phyloP scores from a whole-genome alignment of 2,888 invertebrate genomes.

The Phengaris arion region DNA sequence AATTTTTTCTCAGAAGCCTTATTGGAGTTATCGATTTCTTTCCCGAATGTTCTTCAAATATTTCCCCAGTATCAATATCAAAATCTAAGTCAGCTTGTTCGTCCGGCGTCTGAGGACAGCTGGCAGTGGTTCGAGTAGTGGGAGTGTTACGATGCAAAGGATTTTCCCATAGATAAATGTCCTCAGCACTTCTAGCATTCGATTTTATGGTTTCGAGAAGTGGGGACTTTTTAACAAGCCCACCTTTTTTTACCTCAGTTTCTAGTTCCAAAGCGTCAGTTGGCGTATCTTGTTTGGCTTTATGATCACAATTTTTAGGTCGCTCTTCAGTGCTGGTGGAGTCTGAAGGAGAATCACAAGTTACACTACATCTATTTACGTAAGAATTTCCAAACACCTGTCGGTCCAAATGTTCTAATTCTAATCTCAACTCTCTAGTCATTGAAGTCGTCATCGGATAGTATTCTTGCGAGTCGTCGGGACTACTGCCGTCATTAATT shows the following conservation, averaged over 20 bases:
- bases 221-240: conserved; percentile 59
- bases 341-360: conserved; percentile 68
- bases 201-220: conserved; percentile 61
- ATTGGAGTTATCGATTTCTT: conserved; percentile 85
- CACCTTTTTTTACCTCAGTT: conserved; percentile 49
- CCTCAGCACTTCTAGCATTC: conserved; percentile 79
- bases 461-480: conserved; percentile 90
- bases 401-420: conserved; percentile 90
- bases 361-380: conserved; percentile 60
- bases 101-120: conserved; percentile 83
- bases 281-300: conserved; percentile 51
- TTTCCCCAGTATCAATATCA: conserved; percentile 80
- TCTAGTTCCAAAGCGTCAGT: conserved; percentile 49
- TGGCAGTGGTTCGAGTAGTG: conserved; percentile 65
- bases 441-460: conserved; percentile 93
- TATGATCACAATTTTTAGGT: conserved; percentile 50
- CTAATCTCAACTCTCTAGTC: conserved; percentile 89
- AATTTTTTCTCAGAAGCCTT: conserved; percentile 75
- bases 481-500: conserved; percentile 82
- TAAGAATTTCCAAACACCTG: conserved; percentile 86
- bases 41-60: conserved; percentile 82
- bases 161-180: conserved; percentile 90
- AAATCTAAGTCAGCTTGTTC: conserved; percentile 86
- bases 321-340: conserved; percentile 69
- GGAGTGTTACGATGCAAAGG: conserved; percentile 82